Percentiles rank a stretch among this genome's conserved stretches.
Conservation (phyloP, 2,113 vertebrate species). For the Hiodon tergisus region DNA sequence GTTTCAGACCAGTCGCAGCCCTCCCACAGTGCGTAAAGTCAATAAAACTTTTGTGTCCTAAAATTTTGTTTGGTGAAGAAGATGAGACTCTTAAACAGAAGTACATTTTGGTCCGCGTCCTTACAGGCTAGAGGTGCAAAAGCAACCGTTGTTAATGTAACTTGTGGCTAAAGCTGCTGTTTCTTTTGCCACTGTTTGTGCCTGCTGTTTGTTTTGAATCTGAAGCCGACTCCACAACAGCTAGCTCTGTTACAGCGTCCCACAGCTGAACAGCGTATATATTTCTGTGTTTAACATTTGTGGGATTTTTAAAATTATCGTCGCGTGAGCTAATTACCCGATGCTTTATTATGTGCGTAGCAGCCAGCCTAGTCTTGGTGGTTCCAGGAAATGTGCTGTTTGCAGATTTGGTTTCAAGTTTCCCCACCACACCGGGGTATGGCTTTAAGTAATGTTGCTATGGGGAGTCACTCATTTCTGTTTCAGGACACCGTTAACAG, state of each 20-base stretch:
- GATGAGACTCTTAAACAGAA: neutral
- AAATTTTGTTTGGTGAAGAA: neutral
- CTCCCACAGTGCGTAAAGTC: too few species aligned
- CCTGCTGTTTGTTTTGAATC: neutral
- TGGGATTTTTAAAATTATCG: neutral
- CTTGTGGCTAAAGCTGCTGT: conserved; percentile 28
- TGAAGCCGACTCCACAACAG: neutral
- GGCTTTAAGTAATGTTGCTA: neutral
- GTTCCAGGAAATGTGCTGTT: neutral
- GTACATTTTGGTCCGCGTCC: too few species aligned
- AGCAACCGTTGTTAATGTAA: conserved; percentile 27
- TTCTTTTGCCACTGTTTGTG: conserved; percentile 24
- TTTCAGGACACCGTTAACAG: too few species aligned
- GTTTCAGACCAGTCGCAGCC: too few species aligned
- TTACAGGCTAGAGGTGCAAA: conserved; percentile 18
- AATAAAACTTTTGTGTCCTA: too few species aligned
- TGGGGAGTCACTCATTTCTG: neutral
- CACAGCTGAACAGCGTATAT: neutral
- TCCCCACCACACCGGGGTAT: neutral
- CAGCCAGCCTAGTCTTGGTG: neutral
- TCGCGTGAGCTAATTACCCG: neutral
- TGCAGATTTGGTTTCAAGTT: too few species aligned
- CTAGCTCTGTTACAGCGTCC: neutral
- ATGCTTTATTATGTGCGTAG: neutral
- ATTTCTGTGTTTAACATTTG: neutral